These are phyloP conservation scores for Micoletzkya japonica DNA, from an alignment of 2,888 invertebrate genomes.

Conservation along the genomic window DNA sequence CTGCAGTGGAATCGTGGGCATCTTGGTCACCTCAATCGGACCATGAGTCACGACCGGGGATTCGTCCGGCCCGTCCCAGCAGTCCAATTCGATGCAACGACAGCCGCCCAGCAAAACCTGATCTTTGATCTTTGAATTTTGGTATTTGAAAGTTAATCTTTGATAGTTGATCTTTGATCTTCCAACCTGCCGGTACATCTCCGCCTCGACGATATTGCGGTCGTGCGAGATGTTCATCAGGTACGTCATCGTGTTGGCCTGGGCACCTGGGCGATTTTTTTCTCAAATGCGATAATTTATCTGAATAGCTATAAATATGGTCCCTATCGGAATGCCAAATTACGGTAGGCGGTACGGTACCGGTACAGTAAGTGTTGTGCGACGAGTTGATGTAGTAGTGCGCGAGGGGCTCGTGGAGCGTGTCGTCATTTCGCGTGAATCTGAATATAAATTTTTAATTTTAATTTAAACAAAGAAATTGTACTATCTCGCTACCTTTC, in stretches of 20 bases:
- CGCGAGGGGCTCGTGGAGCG: slow-evolving; percentile 52
- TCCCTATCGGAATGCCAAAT: not conserved
- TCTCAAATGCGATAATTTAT: not conserved
- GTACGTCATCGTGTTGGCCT: slow-evolving; percentile 36
- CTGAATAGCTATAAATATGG: not conserved
- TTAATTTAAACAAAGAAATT: no score
- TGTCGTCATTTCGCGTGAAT: slow-evolving; percentile 40
- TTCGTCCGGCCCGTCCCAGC: slow-evolving; percentile 90
- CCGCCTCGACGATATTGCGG: slow-evolving; percentile 90
- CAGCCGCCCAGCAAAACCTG: no score
- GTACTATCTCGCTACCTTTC: slow-evolving; percentile 63
- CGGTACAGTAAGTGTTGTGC: slow-evolving; percentile 56
- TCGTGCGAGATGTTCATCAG: slow-evolving; percentile 71
- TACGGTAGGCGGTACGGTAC: no score
- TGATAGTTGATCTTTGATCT: no score
- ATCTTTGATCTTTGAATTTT: no score
- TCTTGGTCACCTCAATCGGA: slow-evolving; percentile 64
- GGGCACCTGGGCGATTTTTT: slow-evolving; percentile 33
- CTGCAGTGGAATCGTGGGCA: slow-evolving; percentile 19
- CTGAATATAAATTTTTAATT: no score
- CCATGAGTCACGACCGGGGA: slow-evolving; percentile 99
- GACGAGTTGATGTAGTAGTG: slow-evolving; percentile 54
- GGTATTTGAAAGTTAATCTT: not conserved
- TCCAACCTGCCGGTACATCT: slow-evolving; percentile 87
- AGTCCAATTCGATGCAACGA: slow-evolving; percentile 95